Base-by-base conservation (phyloP, 1,140 invertebrate species). In the Aphelinus atriplicis region DNA sequence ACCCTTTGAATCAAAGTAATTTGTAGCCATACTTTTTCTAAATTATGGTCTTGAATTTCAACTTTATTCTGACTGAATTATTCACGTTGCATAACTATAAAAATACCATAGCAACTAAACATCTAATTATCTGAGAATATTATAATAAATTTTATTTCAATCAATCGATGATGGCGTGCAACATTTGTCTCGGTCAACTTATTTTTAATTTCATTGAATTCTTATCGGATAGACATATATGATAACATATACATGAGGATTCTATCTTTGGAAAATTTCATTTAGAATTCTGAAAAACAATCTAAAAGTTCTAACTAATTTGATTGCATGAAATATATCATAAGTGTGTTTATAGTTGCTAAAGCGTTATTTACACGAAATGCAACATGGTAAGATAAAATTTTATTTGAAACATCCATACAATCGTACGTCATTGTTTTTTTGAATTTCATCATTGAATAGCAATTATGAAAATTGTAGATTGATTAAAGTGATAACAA, bases 91-190 rank as follows among this genome's bases (percentile, higher is more conserved):
- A 42, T 3, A 68, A 6, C 45, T n/a, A 57, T 2, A 68, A 57
- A 68, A 68, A 57, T 68, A 68, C 3, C n/a, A n/a, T 67, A 46
- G 0, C 10, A 68, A 68, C 61, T 57, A 58, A 68, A 68, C 45
- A 47, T 7, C 26, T 7, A 45, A 3, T 4, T 61, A 61, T 3
- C 3, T 3, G 4, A 61, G 45, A 9, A 43, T 3, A 61, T 57
- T 57, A 57, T 10, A 9, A 57, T 7, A 10, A 10, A n/a, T 57
- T 10, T 57, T 57, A 57, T 57, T 57, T 26, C 26, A 26, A 26
- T 26, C 26, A 26, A 26, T 26, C 26, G 26, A 26, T 26, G 26
- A 26, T 26, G 26, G 26, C 26, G 26, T 26, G 26, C 26, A 26
- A 26, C 26, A 26, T 26, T 26, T 26, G 26, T 26, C 26, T 26